These are phyloP conservation scores for Cyclina sinensis DNA, from an alignment of 1,140 invertebrate species.

Conservation along the genomic window DNA sequence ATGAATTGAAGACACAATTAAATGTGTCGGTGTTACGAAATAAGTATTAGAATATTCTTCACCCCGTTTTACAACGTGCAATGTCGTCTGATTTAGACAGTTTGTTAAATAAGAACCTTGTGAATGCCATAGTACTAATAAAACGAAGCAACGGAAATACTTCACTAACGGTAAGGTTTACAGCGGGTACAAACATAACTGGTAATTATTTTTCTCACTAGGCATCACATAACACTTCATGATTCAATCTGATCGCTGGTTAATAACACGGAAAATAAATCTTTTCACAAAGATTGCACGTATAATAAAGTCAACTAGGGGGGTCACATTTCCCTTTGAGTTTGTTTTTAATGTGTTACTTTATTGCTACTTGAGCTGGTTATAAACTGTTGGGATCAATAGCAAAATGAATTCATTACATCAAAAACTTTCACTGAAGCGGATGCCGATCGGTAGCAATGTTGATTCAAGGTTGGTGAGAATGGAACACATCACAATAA, in stretches of 20 bases:
- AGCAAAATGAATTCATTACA: slow-evolving; percentile 11
- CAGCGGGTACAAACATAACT: too few species aligned
- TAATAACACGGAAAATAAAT: slow-evolving; percentile 22
- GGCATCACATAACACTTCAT: not conserved
- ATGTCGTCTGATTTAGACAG: too few species aligned
- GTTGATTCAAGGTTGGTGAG: not conserved
- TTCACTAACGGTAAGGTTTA: too few species aligned
- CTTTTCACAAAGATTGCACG: slow-evolving; percentile 8
- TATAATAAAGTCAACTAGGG: not conserved
- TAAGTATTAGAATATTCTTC: too few species aligned
- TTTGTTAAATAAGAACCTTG: too few species aligned
- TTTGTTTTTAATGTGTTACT: slow-evolving; percentile 5
- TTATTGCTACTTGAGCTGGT: slow-evolving; percentile 20
- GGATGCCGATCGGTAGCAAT: slow-evolving; percentile 6
- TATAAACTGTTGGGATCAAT: slow-evolving; percentile 25
- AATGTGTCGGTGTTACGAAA: too few species aligned
- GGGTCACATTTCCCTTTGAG: not conserved
- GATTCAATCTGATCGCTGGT: not conserved
- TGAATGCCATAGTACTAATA: too few species aligned
- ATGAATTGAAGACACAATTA: too few species aligned
- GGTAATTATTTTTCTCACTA: too few species aligned
- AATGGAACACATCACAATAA: not conserved
- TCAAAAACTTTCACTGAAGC: not conserved
- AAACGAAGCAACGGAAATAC: too few species aligned
- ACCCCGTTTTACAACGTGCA: too few species aligned